Evolutionary conservation across 2,113 vertebrate genomes (phyloP).

Genomic region (Trichomycterus rosablanca): DNA sequence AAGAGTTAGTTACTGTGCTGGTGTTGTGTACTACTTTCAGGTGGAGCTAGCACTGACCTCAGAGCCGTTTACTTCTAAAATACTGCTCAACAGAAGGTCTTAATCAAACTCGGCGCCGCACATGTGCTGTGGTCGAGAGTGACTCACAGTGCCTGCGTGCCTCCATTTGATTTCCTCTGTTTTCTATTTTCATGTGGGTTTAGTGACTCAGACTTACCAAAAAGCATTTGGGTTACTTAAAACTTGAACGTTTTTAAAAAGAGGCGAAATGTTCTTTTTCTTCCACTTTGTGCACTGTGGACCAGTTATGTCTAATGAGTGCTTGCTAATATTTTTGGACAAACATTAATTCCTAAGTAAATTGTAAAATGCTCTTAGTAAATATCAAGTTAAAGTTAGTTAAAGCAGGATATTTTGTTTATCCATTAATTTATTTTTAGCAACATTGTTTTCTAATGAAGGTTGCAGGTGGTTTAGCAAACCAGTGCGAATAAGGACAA

Average conservation of each 20-base stretch:
- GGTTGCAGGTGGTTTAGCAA: no score
- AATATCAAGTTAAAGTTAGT: no score
- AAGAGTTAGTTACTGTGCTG: no score
- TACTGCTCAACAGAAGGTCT: slow-evolving; percentile 6
- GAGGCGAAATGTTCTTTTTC: neutral
- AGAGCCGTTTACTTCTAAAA: slow-evolving; percentile 12
- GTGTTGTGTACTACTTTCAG: neutral
- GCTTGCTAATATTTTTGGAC: neutral
- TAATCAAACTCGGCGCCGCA: slow-evolving; percentile 26
- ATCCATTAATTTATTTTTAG: no score
- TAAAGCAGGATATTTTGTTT: no score
- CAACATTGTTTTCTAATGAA: no score
- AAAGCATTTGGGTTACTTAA: neutral
- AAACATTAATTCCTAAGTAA: neutral
- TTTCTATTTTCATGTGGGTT: slow-evolving; percentile 21
- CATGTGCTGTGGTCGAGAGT: slow-evolving; percentile 14
- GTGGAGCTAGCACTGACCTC: neutral
- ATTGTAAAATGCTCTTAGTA: neutral
- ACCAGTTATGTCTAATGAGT: neutral
- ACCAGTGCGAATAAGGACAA: no score
- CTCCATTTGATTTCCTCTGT: slow-evolving; percentile 31
- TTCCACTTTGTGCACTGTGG: neutral
- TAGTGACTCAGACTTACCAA: slow-evolving; percentile 37
- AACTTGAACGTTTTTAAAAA: slow-evolving; percentile 3
- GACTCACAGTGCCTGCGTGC: slow-evolving; percentile 43